Percentiles rank a stretch among this genome's conserved stretches.
These are phyloP conservation scores for Ips nitidus DNA, from an alignment of 1,140 invertebrate genomes.

Conservation along the genomic window DNA sequence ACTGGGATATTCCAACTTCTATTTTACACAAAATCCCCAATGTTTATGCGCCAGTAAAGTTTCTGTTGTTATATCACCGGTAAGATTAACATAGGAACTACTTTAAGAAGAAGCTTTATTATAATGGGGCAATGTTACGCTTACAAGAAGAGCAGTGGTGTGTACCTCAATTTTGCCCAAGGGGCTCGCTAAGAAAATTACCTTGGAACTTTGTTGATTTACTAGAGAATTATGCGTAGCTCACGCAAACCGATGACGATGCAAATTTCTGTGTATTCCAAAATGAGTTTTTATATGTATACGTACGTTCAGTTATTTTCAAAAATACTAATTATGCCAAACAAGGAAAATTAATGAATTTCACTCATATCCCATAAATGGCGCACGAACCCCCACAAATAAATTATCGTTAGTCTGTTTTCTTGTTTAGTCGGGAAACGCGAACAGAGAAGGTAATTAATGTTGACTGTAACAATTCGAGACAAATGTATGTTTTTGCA, in stretches of 20 bases:
- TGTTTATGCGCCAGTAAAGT: conserved; percentile 25
- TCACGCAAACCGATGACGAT: no score
- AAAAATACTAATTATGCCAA: no score
- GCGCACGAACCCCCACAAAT: not conserved
- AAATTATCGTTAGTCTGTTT: conserved; percentile 8
- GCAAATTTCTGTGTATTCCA: no score
- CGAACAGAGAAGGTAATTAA: conserved; percentile 14
- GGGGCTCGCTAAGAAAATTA: conserved; percentile 30
- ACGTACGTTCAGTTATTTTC: no score
- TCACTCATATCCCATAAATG: not conserved
- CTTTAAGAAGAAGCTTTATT: conserved; percentile 29
- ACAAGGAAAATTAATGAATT: no score
- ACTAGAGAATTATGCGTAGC: conserved; percentile 21
- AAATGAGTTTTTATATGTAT: no score
- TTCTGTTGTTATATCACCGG: conserved; percentile 27
- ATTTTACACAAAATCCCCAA: conserved; percentile 19
- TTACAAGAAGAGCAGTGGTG: conserved; percentile 24
- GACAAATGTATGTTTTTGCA: conserved; percentile 22
- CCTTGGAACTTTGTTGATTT: conserved; percentile 16
- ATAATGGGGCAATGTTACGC: conserved; percentile 28
- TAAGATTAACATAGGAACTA: conserved; percentile 32
- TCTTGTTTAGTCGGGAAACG: conserved; percentile 10
- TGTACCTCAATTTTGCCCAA: conserved; percentile 22
- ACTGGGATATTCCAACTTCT: conserved; percentile 17
- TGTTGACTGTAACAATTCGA: conserved; percentile 18